Evolutionary conservation across 30 jellyfish, hydroid and myxozoan genomes (phyloP).

Genomic region (Aurelia aurita): DNA sequence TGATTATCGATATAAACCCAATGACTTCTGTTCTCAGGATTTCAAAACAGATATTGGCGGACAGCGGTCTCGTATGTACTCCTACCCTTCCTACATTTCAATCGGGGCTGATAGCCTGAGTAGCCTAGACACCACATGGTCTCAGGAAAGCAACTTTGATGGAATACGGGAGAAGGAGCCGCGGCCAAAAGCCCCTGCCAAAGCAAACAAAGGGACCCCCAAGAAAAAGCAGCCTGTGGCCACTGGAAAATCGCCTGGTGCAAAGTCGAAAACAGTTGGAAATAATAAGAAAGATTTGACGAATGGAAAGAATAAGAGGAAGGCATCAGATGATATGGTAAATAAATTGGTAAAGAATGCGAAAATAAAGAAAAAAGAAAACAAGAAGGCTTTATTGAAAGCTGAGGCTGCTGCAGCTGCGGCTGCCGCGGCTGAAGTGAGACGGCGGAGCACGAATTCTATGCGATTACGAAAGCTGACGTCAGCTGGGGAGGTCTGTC

Average conservation of each 20-base stretch:
- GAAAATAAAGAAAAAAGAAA: conserved; percentile 41
- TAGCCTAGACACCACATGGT: conserved; percentile 51
- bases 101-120: conserved; percentile 63
- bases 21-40: conserved; percentile 29
- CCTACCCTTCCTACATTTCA: conserved; percentile 68
- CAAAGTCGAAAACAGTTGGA: not conserved
- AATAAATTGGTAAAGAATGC: conserved; percentile 30
- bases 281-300: not conserved
- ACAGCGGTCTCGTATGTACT: conserved; percentile 27
- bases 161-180: not conserved
- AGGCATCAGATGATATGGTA: conserved; percentile 10
- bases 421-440: conserved; percentile 17
- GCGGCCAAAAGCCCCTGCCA: conserved; percentile 8
- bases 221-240: not conserved
- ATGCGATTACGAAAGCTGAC: conserved; percentile 71
- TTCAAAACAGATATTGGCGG: conserved; percentile 37
- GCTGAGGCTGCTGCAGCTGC: conserved; percentile 1
- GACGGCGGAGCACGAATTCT: conserved; percentile 70
- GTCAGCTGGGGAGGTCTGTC: conserved; percentile 74
- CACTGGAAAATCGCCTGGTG: not conserved
- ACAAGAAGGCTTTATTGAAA: conserved; percentile 6
- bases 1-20: no score
- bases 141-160: conserved; percentile 25
- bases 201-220: conserved; percentile 27
- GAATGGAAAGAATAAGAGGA: conserved; percentile 27